Evolutionary conservation across 2,888 invertebrate genomes (phyloP).

Genomic region (Perizoma affinitatum): DNA sequence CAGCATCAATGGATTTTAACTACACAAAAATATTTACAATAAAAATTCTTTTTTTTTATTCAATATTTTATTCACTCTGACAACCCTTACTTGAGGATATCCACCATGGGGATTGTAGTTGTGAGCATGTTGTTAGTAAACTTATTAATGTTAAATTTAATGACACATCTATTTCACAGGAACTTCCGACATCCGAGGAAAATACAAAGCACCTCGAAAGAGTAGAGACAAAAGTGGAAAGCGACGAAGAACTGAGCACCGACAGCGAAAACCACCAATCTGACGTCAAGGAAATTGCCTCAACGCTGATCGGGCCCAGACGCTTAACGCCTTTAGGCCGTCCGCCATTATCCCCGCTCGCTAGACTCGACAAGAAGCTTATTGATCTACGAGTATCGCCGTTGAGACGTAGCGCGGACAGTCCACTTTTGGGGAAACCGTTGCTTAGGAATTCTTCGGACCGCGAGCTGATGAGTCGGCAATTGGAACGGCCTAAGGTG

Average conservation of each 20-base stretch:
- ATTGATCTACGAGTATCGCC: conserved; percentile 71
- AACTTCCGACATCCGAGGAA: conserved; percentile 80
- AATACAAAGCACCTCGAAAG: conserved; percentile 78
- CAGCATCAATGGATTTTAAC: too few species aligned
- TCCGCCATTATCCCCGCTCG: conserved; percentile 67
- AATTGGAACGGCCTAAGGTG: conserved; percentile 69
- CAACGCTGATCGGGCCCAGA: conserved; percentile 49
- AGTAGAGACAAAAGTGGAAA: conserved; percentile 80
- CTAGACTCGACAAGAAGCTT: conserved; percentile 68
- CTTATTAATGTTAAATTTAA: too few species aligned
- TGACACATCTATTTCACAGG: conserved; percentile 48
- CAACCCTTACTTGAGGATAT: too few species aligned
- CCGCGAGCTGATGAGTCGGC: conserved; percentile 60
- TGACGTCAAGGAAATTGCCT: conserved; percentile 60
- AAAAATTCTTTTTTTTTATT: too few species aligned
- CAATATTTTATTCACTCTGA: too few species aligned
- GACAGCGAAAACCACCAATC: conserved; percentile 73
- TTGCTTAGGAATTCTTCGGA: conserved; percentile 64
- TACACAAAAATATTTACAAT: too few species aligned
- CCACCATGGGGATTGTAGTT: too few species aligned
- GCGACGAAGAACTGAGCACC: conserved; percentile 76
- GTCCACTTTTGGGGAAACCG: conserved; percentile 61
- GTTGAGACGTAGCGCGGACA: conserved; percentile 67
- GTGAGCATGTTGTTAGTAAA: too few species aligned
- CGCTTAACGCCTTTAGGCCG: conserved; percentile 67